These are phyloP conservation scores for Agrypnia vestita DNA, from an alignment of 1,140 invertebrate species.

Conservation along the genomic window DNA sequence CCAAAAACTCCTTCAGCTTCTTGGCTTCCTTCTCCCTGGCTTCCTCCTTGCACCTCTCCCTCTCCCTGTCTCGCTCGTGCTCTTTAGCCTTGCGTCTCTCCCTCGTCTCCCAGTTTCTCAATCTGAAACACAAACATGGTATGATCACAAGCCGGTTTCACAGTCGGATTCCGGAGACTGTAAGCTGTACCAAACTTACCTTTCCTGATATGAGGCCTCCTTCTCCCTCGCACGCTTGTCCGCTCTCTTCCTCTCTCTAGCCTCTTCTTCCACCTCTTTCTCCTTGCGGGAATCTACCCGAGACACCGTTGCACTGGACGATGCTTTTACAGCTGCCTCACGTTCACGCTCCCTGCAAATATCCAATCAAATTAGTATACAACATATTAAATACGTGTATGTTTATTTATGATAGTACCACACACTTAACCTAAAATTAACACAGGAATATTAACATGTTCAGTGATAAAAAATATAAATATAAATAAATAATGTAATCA, in stretches of 20 bases:
- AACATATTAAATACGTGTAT: neutral
- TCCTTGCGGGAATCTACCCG: slow-evolving; percentile 76
- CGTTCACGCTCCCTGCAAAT: slow-evolving; percentile 49
- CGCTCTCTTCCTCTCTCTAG: slow-evolving; percentile 89
- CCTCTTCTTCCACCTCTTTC: slow-evolving; percentile 93
- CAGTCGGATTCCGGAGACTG: too few relatives aligned
- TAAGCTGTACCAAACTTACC: slow-evolving; percentile 64
- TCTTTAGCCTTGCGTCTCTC: slow-evolving; percentile 95
- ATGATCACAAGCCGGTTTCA: neutral
- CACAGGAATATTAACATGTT: too few relatives aligned
- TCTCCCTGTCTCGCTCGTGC: slow-evolving; percentile 91
- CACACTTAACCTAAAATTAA: too few relatives aligned
- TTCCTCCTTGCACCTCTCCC: slow-evolving; percentile 87
- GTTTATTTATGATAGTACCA: neutral
- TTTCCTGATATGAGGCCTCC: slow-evolving; percentile 94
- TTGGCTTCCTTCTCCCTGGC: slow-evolving; percentile 93
- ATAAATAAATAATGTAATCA: too few relatives aligned
- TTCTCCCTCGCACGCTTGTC: slow-evolving; percentile 94
- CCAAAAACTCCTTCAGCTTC: slow-evolving; percentile 95
- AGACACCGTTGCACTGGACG: slow-evolving; percentile 42
- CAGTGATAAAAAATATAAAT: too few relatives aligned
- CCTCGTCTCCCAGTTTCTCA: slow-evolving; percentile 91
- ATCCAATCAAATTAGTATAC: too few relatives aligned
- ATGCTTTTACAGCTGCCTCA: slow-evolving; percentile 61
- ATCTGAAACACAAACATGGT: slow-evolving; percentile 65